phyloP scores from a whole-genome alignment of 2,797 vertebrate genomes.

The Pogoniulus pusillus region DNA sequence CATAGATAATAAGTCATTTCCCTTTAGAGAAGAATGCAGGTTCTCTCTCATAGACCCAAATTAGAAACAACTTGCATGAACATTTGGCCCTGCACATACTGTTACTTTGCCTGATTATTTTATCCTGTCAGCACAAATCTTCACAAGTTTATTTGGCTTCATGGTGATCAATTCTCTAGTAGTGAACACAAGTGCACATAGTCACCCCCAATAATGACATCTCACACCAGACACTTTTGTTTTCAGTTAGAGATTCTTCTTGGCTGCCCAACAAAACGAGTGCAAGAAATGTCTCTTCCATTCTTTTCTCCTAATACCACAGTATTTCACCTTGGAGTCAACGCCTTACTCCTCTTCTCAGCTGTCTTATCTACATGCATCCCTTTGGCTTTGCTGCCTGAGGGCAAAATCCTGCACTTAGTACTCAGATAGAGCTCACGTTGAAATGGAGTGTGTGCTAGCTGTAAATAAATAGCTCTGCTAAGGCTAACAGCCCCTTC shows the following conservation, averaged over 20 bases:
- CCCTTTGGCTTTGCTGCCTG: neutral
- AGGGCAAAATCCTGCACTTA: neutral
- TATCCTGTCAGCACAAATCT: slow-evolving; percentile 46
- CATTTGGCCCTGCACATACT: slow-evolving; percentile 16
- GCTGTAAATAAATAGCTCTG: too few species aligned
- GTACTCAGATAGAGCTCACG: neutral
- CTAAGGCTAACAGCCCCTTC: neutral
- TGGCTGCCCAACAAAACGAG: neutral
- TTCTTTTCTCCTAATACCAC: neutral
- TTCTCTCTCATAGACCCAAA: slow-evolving; percentile 44
- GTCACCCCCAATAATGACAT: neutral
- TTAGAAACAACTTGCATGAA: slow-evolving; percentile 17
- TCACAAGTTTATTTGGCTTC: slow-evolving; percentile 14
- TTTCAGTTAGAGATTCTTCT: neutral
- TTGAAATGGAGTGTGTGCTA: neutral
- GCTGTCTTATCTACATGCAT: neutral
- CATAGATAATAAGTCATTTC: neutral
- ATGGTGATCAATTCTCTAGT: neutral
- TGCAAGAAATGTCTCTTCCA: neutral
- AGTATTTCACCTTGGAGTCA: neutral
- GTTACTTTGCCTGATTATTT: slow-evolving; percentile 27
- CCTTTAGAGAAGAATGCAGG: slow-evolving; percentile 17
- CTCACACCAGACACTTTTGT: neutral
- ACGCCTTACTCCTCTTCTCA: neutral
- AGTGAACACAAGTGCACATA: neutral